These are phyloP conservation scores for Cricetomys ansorgei DNA, from an alignment of 2,113 vertebrate species.

Conservation along the genomic window DNA sequence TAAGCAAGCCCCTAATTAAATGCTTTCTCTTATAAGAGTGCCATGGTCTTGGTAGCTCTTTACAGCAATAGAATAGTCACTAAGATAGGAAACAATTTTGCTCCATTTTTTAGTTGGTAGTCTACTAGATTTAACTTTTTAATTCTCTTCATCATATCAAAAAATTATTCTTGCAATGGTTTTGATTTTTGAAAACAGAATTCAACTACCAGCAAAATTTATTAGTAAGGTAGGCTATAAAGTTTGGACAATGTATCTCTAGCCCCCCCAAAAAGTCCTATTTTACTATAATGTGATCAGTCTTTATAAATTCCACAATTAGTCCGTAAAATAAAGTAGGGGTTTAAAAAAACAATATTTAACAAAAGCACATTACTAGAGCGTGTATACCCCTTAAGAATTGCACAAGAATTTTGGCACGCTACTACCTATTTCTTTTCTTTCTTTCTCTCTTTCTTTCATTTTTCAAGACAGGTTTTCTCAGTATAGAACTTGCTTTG, in stretches of 20 bases:
- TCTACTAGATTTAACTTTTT: constrained; percentile 11
- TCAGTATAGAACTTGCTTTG: not conserved
- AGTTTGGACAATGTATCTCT: not conserved
- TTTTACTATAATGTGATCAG: not conserved
- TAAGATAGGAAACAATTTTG: not conserved
- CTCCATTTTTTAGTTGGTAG: not conserved
- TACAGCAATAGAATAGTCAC: too few relatives aligned
- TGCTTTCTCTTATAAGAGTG: too few relatives aligned
- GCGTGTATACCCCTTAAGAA: not conserved
- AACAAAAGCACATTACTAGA: not conserved
- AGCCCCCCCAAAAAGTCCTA: not conserved
- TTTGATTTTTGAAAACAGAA: constrained; percentile 43
- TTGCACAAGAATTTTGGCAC: not conserved
- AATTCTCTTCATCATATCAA: constrained; percentile 9
- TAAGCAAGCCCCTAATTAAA: too few relatives aligned
- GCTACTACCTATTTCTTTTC: not conserved
- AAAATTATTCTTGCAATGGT: constrained; percentile 6
- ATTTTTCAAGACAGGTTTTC: not conserved
- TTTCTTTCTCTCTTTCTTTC: too few relatives aligned
- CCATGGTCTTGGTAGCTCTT: too few relatives aligned
- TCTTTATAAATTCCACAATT: constrained; percentile 25
- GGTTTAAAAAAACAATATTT: constrained; percentile 4
- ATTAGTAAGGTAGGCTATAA: not conserved
- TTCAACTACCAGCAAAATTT: constrained; percentile 27
- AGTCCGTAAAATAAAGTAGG: not conserved